Percentiles rank a stretch among this genome's conserved stretches.
Evolutionary conservation across 2,888 invertebrate genomes (phyloP).

Genomic region (Himalopsyche kuldschensis): DNA sequence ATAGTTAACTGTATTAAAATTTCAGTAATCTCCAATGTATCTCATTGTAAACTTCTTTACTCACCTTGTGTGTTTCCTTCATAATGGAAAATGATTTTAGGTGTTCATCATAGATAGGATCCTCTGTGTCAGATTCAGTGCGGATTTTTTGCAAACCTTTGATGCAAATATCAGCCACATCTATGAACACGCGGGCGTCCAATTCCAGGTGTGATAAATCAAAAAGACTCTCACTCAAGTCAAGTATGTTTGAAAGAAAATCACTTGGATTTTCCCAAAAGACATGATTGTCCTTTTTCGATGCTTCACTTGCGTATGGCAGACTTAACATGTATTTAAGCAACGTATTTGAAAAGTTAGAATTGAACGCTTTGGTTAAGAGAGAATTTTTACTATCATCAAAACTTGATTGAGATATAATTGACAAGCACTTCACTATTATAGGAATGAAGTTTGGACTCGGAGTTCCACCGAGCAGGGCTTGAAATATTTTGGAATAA

Average conservation of each 20-base stretch:
- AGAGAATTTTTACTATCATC: not conserved
- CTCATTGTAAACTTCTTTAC: not conserved
- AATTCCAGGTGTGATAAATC: not conserved
- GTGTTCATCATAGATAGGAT: not conserved
- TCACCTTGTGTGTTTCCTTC: not conserved
- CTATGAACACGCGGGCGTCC: not conserved
- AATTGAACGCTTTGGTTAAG: not conserved
- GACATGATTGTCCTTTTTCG: not conserved
- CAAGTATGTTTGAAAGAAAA: constrained; percentile 4
- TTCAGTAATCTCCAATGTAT: too few species aligned
- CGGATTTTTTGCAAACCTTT: not conserved
- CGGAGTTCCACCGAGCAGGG: not conserved
- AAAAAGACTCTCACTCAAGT: not conserved
- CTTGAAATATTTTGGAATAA: not conserved
- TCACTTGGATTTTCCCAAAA: constrained; percentile 6
- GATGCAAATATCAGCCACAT: not conserved
- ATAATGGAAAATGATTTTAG: not conserved
- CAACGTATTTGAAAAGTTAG: constrained; percentile 4
- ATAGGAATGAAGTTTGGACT: not conserved
- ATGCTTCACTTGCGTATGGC: not conserved
- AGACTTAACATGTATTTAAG: constrained; percentile 4
- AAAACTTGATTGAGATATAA: not conserved
- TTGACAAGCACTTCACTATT: constrained; percentile 2
- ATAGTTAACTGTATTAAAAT: too few species aligned
- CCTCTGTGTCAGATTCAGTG: not conserved